Conservation (phyloP, 2,113 vertebrate species). For the Phalacrocorax carbo region DNA sequence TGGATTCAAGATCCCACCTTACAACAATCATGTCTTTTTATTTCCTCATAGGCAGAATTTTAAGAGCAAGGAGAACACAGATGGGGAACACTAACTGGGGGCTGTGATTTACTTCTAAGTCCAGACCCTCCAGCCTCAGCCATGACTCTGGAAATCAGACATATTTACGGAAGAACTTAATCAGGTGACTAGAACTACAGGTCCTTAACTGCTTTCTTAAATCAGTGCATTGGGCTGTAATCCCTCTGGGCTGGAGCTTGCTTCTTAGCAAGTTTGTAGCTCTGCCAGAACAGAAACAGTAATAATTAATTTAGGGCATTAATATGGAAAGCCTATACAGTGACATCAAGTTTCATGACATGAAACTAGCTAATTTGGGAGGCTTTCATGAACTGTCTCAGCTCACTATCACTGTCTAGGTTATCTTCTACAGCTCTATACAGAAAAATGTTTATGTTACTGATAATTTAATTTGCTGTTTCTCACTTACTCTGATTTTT, state of each 20-base stretch:
- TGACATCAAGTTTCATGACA: background rate
- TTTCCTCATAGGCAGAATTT: background rate
- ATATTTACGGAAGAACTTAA: background rate
- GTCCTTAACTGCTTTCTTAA: background rate
- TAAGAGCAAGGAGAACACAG: background rate
- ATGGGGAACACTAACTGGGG: background rate
- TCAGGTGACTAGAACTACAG: background rate
- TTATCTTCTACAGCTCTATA: background rate
- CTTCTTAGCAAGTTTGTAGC: background rate
- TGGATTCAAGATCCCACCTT: background rate
- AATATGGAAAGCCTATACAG: background rate
- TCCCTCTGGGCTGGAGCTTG: background rate
- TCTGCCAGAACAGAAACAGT: background rate
- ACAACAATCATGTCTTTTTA: background rate
- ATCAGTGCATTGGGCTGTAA: background rate
- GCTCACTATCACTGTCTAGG: background rate
- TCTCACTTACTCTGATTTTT: background rate
- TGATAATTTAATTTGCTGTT: rapidly evolving
- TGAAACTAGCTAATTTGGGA: background rate
- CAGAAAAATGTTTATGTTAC: background rate
- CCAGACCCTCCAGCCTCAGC: background rate
- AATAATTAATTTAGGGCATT: background rate
- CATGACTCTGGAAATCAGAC: background rate
- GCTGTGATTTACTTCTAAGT: background rate
- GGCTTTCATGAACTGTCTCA: background rate